phyloP scores from a whole-genome alignment of 2,113 vertebrate species.

The Ctenodactylus gundi region DNA sequence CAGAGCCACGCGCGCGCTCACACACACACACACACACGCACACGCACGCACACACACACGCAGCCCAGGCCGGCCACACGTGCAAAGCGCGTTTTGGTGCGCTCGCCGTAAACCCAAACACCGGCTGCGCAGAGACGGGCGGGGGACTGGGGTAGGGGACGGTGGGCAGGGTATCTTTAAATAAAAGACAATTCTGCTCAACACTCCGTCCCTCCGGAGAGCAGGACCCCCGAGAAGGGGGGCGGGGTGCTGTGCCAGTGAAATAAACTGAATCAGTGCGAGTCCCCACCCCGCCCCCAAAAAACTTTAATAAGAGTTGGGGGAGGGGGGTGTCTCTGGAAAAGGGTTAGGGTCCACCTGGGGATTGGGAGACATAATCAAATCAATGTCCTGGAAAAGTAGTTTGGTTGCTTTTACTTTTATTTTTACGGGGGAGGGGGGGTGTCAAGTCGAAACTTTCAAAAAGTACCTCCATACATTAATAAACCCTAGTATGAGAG shows the following conservation, averaged over 20 bases:
- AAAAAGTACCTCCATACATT: conserved; percentile 29
- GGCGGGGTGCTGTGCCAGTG: conserved; percentile 2
- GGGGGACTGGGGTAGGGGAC: neutral
- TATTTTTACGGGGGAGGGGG: neutral
- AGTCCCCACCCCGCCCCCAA: conserved; percentile 17
- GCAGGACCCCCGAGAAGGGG: conserved; percentile 56
- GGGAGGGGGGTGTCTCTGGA: neutral
- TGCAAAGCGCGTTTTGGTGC: conserved; percentile 76
- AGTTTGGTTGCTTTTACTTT: conserved; percentile 45
- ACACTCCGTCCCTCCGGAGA: conserved; percentile 31
- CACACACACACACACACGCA: conserved; percentile 57
- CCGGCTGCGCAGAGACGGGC: neutral
- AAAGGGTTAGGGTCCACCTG: neutral
- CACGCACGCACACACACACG: conserved; percentile 68
- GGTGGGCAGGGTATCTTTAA: conserved; percentile 33
- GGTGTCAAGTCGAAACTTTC: conserved; percentile 31
- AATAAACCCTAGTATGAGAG: neutral
- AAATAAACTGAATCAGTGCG: conserved; percentile 1
- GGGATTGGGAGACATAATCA: neutral
- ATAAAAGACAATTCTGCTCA: conserved; percentile 59
- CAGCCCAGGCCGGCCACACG: conserved; percentile 61
- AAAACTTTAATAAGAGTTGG: neutral
- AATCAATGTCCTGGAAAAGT: conserved; percentile 10
- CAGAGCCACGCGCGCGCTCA: conserved; percentile 62
- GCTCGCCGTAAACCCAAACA: neutral